phyloP scores from a whole-genome alignment of 1,140 invertebrate species.

The Zaprionus gabonicus region DNA sequence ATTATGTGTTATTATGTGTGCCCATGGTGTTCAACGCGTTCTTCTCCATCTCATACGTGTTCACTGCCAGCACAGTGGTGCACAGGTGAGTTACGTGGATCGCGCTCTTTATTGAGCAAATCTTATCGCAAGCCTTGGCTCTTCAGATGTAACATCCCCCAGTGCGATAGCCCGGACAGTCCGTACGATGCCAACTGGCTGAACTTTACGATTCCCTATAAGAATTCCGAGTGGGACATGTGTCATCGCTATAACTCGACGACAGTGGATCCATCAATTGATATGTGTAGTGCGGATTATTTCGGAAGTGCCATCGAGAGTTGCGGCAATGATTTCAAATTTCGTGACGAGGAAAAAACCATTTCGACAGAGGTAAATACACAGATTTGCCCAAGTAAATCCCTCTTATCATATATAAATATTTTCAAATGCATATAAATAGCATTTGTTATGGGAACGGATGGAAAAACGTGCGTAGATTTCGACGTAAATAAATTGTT shows the following conservation, averaged over 20 bases:
- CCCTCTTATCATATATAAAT: neutral
- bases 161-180: conserved; percentile 85
- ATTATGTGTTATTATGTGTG: conserved; percentile 85
- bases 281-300: conserved; percentile 56
- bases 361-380: conserved; percentile 74
- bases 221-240: conserved; percentile 83
- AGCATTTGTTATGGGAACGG: neutral
- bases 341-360: conserved; percentile 68
- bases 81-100: conserved; percentile 85
- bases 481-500: neutral
- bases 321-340: conserved; percentile 70
- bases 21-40: conserved; percentile 86
- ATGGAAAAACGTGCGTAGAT: neutral
- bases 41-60: conserved; percentile 86
- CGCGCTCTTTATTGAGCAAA: neutral
- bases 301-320: conserved; percentile 75
- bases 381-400: conserved; percentile 1
- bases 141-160: conserved; percentile 87
- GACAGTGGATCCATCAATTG: conserved; percentile 16
- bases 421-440: neutral
- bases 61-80: conserved; percentile 86
- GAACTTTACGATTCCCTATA: conserved; percentile 85
- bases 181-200: conserved; percentile 84
- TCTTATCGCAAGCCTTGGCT: conserved; percentile 8
- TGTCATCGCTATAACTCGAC: conserved; percentile 84